Conservation (phyloP, 2,888 invertebrate genomes). For the Limulus polyphemus region DNA sequence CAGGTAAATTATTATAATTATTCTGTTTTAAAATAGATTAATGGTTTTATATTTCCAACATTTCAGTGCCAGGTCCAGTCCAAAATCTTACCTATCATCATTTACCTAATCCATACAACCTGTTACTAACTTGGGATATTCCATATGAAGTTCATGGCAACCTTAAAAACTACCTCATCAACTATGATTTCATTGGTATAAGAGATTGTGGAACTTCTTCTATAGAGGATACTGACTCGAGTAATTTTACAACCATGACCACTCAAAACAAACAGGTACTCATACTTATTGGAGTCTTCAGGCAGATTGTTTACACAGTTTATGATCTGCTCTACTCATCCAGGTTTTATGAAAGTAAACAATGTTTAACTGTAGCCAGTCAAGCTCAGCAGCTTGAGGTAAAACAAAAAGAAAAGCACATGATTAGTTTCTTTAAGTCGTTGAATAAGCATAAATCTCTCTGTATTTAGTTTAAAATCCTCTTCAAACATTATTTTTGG, state of each 20-base stretch:
- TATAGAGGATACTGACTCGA: background rate
- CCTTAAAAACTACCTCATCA: constrained; percentile 11
- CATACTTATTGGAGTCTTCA: background rate
- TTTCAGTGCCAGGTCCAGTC: constrained; percentile 13
- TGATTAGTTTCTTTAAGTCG: no score
- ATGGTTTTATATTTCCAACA: background rate
- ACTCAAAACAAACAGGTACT: background rate
- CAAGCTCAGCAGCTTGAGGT: no score
- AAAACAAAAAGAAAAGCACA: no score
- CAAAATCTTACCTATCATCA: constrained; percentile 5
- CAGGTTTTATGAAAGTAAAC: no score
- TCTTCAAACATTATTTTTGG: no score
- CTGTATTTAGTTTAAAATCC: no score
- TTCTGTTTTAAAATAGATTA: background rate
- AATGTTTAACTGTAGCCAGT: no score
- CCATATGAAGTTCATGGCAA: constrained; percentile 8
- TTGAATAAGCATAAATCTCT: no score
- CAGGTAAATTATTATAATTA: background rate
- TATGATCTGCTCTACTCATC: no score
- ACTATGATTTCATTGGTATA: constrained; percentile 6
- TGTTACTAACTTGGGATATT: constrained; percentile 13
- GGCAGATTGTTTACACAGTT: no score
- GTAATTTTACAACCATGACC: background rate
- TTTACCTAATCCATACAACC: constrained; percentile 4
- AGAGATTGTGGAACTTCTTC: constrained; percentile 5